Percentiles rank a stretch among this genome's conserved stretches.
Evolutionary conservation across 2,113 vertebrate genomes (phyloP).

Genomic region (Xerus inauris): DNA sequence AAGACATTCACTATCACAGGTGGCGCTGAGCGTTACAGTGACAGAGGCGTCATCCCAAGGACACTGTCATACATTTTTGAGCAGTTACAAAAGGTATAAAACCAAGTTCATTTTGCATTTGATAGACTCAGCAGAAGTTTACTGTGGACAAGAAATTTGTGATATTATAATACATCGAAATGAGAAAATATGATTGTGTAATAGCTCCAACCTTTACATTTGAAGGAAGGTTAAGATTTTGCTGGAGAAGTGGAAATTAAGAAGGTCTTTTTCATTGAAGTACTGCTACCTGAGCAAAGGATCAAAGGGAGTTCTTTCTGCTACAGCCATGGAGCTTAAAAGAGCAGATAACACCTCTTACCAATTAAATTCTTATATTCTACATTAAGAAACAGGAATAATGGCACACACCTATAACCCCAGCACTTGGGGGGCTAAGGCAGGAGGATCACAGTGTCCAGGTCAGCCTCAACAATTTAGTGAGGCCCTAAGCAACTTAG

Average conservation of each 20-base stretch:
- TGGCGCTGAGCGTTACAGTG: conserved; percentile 92
- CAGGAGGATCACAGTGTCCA: too few species aligned
- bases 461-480: too few species aligned
- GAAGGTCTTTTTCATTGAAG: conserved; percentile 34
- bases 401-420: too few species aligned
- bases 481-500: too few species aligned
- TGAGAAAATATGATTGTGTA: background rate
- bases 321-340: background rate
- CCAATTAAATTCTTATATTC: background rate
- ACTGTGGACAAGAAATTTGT: background rate
- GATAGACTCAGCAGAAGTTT: conserved; percentile 33
- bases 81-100: conserved; percentile 88
- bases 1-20: conserved; percentile 99
- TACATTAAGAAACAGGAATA: background rate
- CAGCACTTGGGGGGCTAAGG: too few species aligned
- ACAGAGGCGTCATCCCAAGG: conserved; percentile 96
- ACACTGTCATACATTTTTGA: conserved; percentile 94
- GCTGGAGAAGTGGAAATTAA: conserved; percentile 25
- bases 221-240: conserved; percentile 44
- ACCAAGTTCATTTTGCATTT: conserved; percentile 10
- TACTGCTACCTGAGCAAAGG: background rate
- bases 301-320: background rate
- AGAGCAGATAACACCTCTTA: background rate
- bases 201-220: background rate
- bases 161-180: background rate